Conservation (phyloP, 2,797 vertebrate species). For the Neosilurus mollespiculum region DNA sequence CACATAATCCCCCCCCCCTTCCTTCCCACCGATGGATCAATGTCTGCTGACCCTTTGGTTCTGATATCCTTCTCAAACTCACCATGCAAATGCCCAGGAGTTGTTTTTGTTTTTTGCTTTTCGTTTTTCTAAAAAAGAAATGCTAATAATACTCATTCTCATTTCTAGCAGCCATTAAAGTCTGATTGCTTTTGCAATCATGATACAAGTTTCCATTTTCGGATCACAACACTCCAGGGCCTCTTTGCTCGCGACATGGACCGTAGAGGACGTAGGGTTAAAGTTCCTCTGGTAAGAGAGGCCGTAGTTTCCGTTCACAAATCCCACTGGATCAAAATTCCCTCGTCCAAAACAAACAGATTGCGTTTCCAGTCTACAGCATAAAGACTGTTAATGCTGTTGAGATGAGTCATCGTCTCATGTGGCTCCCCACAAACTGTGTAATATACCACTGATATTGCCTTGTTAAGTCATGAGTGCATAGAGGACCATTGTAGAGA, state of each 20-base stretch:
- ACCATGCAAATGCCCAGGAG: not conserved
- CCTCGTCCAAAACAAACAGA: conserved; percentile 52
- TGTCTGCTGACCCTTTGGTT: not conserved
- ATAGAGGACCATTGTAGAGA: not conserved
- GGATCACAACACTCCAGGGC: conserved; percentile 9
- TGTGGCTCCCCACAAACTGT: conserved; percentile 36
- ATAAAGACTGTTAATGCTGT: conserved; percentile 47
- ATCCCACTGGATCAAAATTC: conserved; percentile 53
- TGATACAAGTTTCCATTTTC: conserved; percentile 6
- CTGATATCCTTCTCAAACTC: not conserved
- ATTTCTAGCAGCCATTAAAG: not conserved
- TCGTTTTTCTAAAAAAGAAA: not conserved
- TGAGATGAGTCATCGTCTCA: conserved; percentile 50
- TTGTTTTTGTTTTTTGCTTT: not conserved
- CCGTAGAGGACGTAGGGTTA: conserved; percentile 23
- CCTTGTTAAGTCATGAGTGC: conserved; percentile 9
- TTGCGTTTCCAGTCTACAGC: conserved; percentile 46
- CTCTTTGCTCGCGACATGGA: conserved; percentile 7
- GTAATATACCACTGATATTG: conserved; percentile 44
- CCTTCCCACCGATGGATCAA: not conserved
- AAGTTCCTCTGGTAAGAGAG: conserved; percentile 28
- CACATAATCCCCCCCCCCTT: not conserved
- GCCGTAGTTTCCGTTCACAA: conserved; percentile 49
- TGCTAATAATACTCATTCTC: not conserved
- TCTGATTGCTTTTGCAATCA: not conserved